Evolutionary conservation across 2,797 vertebrate genomes (phyloP).

Genomic region (Denticeps clupeoides): DNA sequence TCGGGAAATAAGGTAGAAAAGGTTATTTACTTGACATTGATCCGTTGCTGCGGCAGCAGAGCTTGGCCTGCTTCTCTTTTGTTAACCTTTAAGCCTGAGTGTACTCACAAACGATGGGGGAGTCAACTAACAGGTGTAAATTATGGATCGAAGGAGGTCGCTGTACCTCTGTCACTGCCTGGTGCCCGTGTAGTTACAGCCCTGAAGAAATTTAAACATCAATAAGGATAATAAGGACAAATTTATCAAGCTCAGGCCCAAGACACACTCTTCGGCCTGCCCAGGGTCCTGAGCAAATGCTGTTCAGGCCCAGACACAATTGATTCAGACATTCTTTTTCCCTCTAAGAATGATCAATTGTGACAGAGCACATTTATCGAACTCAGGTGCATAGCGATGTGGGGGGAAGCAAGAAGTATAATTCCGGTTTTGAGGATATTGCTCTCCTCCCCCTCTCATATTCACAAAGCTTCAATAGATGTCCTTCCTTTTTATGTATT

Average conservation of each 20-base stretch:
- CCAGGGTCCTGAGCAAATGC: constrained; percentile 55
- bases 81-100: constrained; percentile 98
- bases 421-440: neutral
- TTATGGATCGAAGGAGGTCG: constrained; percentile 95
- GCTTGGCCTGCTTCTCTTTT: constrained; percentile 96
- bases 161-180: constrained; percentile 79
- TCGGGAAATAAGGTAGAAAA: constrained; percentile 99
- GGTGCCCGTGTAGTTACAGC: constrained; percentile 78
- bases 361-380: constrained; percentile 78
- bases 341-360: constrained; percentile 73
- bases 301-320: constrained; percentile 57
- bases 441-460: neutral
- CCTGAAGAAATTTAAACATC: constrained; percentile 85
- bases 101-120: constrained; percentile 88
- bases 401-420: neutral
- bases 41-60: constrained; percentile 77
- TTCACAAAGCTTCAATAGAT: neutral
- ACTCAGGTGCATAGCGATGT: neutral
- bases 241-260: constrained; percentile 70
- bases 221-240: constrained; percentile 83
- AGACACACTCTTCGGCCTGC: constrained; percentile 56
- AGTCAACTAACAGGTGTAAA: constrained; percentile 98
- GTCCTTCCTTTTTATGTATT: neutral
- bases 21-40: constrained; percentile 99
- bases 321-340: constrained; percentile 77